phyloP scores from a whole-genome alignment of 2,888 invertebrate genomes.

The Axea sp. region DNA sequence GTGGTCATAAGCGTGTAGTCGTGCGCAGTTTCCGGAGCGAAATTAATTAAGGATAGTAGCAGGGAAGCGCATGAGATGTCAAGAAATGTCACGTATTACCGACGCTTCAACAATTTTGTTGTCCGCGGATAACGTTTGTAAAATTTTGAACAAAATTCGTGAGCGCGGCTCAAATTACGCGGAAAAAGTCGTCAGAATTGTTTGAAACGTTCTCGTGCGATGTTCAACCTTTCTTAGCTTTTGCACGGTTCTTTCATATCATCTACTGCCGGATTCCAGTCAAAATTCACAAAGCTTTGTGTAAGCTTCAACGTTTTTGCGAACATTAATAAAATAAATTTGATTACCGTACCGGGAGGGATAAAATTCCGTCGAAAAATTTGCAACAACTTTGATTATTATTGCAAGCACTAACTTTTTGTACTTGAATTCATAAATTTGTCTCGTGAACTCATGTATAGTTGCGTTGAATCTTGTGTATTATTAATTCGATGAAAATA shows the following conservation, averaged over 20 bases:
- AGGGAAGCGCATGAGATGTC: conserved; percentile 63
- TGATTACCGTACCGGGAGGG: no score
- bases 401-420: no score
- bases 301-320: conserved; percentile 11
- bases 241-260: conserved; percentile 5
- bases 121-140: background rate
- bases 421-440: no score
- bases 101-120: background rate
- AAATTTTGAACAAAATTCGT: background rate
- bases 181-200: conserved; percentile 9
- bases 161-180: background rate
- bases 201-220: conserved; percentile 1
- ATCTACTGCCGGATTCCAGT: conserved; percentile 1
- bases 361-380: no score
- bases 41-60: conserved; percentile 69
- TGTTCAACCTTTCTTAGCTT: conserved; percentile 10
- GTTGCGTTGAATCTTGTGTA: no score
- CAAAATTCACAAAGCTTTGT: conserved; percentile 11
- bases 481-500: no score
- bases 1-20: conserved; percentile 67
- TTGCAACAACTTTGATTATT: no score
- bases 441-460: no score
- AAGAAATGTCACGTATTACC: conserved; percentile 50
- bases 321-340: conserved; percentile 17
- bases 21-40: conserved; percentile 64